Conservation (phyloP, 2,113 vertebrate genomes). For the Chelonoidis abingdonii region DNA sequence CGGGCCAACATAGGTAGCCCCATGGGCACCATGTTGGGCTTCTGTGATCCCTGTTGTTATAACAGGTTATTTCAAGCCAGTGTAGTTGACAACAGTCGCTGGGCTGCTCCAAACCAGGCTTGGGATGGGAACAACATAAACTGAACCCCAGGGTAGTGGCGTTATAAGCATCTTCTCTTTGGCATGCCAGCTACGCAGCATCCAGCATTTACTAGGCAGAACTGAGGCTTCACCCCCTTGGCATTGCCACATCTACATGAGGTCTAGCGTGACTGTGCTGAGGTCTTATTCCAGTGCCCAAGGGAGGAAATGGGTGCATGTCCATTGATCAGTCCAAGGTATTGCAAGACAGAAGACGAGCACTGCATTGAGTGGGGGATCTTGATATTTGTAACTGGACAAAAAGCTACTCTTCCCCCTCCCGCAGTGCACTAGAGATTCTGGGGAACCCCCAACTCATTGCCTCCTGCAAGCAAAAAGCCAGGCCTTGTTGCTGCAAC, state of each 20-base stretch:
- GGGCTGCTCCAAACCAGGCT: neutral
- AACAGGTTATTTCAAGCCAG: neutral
- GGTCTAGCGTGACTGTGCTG: neutral
- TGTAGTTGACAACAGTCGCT: neutral
- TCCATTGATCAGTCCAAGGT: neutral
- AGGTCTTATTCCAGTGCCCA: neutral
- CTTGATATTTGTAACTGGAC: neutral
- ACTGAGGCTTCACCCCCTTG: neutral
- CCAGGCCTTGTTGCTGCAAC: neutral
- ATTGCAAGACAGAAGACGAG: neutral
- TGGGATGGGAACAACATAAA: neutral
- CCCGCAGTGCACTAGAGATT: neutral
- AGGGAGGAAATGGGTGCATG: neutral
- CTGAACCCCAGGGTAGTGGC: neutral
- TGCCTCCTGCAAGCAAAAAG: neutral
- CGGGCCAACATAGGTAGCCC: neutral
- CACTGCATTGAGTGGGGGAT: neutral
- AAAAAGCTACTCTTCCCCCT: neutral
- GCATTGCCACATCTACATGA: neutral
- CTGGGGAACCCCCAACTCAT: neutral
- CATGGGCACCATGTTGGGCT: neutral
- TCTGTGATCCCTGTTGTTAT: neutral
- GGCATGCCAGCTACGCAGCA: neutral
- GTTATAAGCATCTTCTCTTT: neutral
- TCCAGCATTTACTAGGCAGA: neutral